Evolutionary conservation across 2,888 invertebrate genomes (phyloP), one percentile per base, ranked within the genome.

Genomic region (Cyclophora albipunctata): DNA sequence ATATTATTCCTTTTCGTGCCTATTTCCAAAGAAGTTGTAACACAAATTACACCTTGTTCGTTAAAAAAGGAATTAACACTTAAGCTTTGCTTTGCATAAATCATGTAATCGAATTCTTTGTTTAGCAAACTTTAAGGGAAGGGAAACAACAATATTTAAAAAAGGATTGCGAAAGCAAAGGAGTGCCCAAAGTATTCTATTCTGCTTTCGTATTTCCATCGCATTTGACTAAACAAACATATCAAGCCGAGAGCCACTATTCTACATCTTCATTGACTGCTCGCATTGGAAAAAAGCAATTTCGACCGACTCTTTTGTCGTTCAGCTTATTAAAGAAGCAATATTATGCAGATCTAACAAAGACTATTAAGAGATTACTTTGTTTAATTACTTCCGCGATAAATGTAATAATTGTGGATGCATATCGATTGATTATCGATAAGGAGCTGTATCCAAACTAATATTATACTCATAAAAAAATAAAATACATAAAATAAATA

Each of bases 141-240:
- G 20, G 1, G 20, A 20, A 20, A 20, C 20, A 20, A 20, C 20
- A 20, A 37, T 37, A 37, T 42, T 48, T 45, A 55, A 55, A 60
- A 65, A 69, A 69, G 63, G 58, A 63, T 68, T 58, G 64, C 71
- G 71, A 73, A 75, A 75, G 74, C 72, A 67, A 75, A 74, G 78
- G 71, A 59, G 63, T 55, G 65, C 65, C 62, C 57, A 66, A 69
- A 71, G 69, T 60, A 64, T 65, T 66, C 69, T 68, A 64, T 66
- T 73, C 66, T 69, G 37, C 4, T 37, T 37, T 5, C 73, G 67
- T 71, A 81, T 81, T 84, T 81, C 85, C 85, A 85, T 87, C 77
- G 81, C 82, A 86, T 87, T 87, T 86, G 86, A 84, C 86, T 87
- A 85, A 73, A 69, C 82, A 85, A 87, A 86, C 83, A 81, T 82